A percentile compares a stretch with the other conserved stretches of the same genome.
Evolutionary conservation across 1,140 invertebrate genomes (phyloP).

Genomic region (Agrilus planipennis): DNA sequence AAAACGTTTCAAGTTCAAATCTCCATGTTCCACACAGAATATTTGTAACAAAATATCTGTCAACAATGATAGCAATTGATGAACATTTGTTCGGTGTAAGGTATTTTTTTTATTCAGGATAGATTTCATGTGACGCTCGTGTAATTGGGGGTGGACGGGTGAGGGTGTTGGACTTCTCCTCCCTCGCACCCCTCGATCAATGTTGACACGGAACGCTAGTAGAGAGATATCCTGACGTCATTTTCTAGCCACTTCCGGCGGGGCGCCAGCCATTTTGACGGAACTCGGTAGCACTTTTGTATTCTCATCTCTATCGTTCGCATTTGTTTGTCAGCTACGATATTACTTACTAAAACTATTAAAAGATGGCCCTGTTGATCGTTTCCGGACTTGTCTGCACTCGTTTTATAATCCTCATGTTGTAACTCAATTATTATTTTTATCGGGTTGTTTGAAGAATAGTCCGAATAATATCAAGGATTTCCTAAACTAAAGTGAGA

Average conservation of each 20-base stretch:
- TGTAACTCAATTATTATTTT: too few species aligned
- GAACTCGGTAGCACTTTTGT: background rate
- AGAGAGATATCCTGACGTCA: constrained; percentile 18
- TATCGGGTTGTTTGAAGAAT: too few species aligned
- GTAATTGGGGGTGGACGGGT: constrained; percentile 18
- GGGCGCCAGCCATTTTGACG: constrained; percentile 2
- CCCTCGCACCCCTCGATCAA: constrained; percentile 18
- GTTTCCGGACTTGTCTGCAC: background rate
- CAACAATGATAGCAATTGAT: too few species aligned
- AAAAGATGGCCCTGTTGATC: background rate
- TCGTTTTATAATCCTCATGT: background rate
- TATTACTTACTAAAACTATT: background rate
- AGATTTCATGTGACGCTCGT: constrained; percentile 22
- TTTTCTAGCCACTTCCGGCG: constrained; percentile 14
- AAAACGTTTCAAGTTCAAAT: background rate
- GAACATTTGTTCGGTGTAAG: constrained; percentile 5
- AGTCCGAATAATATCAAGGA: too few species aligned
- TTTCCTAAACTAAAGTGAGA: too few species aligned
- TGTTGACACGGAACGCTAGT: constrained; percentile 22
- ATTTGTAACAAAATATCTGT: too few species aligned
- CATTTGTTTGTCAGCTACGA: background rate
- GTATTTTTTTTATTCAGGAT: constrained; percentile 20
- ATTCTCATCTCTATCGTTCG: too few species aligned
- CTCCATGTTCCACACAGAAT: background rate
- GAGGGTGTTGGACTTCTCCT: constrained; percentile 7